phyloP scores from a whole-genome alignment of 2,888 invertebrate species.

The Julus scanicus region DNA sequence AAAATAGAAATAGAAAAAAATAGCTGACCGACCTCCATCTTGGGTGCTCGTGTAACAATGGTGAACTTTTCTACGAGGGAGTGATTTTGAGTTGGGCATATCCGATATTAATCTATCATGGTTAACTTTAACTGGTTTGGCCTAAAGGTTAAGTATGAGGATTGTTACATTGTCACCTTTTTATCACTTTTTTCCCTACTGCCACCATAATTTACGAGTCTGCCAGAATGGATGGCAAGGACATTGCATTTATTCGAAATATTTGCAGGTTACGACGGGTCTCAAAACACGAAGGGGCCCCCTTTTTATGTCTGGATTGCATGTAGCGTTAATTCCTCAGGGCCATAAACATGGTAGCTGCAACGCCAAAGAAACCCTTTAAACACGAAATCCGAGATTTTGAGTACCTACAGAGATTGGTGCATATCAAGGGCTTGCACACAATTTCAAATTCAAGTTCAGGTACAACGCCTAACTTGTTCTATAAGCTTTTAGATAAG shows the following conservation, averaged over 20 bases:
- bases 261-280: background rate
- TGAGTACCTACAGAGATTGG: background rate
- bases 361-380: background rate
- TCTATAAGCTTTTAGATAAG: background rate
- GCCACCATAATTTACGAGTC: constrained; percentile 9
- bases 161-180: constrained; percentile 28
- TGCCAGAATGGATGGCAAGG: background rate
- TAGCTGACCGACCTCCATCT: background rate
- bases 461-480: constrained; percentile 6
- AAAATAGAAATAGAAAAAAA: background rate
- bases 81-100: background rate
- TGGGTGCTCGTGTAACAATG: background rate
- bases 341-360: constrained; percentile 11
- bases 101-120: constrained; percentile 36
- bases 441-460: constrained; percentile 22
- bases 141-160: constrained; percentile 36
- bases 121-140: constrained; percentile 38
- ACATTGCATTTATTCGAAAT: background rate
- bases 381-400: background rate
- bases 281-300: background rate
- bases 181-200: constrained; percentile 7
- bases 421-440: background rate
- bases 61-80: background rate
- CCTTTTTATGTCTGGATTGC: background rate
- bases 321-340: background rate